Evolutionary conservation across 2,888 invertebrate genomes (phyloP).

Genomic region (Chrysopilus asiliformis): DNA sequence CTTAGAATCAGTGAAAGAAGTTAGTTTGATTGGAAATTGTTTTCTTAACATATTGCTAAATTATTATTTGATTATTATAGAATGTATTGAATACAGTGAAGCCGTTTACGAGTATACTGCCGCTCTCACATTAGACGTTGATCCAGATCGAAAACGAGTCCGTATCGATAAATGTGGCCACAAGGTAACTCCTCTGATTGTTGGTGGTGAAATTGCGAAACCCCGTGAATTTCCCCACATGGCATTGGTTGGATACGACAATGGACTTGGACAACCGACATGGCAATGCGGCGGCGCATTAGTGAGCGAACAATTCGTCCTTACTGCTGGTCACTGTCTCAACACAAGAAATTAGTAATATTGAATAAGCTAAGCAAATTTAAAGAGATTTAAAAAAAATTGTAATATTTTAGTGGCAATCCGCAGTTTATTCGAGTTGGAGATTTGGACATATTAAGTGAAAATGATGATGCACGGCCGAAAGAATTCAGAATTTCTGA

Average conservation of each 20-base stretch:
- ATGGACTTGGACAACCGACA: background rate
- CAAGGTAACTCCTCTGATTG: slow-evolving; percentile 17
- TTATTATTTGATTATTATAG: too few species aligned
- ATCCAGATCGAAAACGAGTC: background rate
- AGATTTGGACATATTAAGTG: slow-evolving; percentile 24
- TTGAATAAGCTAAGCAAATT: too few species aligned
- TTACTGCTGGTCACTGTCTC: slow-evolving; percentile 4
- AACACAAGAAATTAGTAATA: background rate
- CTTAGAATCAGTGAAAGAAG: too few species aligned
- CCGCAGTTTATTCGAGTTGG: slow-evolving; percentile 26
- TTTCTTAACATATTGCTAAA: too few species aligned
- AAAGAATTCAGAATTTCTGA: slow-evolving; percentile 24
- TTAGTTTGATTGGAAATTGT: too few species aligned
- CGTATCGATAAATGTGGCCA: slow-evolving; percentile 10
- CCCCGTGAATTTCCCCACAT: slow-evolving; percentile 30
- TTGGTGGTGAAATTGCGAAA: slow-evolving; percentile 20
- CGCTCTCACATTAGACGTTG: background rate
- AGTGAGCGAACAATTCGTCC: slow-evolving; percentile 4
- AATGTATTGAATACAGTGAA: slow-evolving; percentile 1
- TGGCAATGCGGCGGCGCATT: slow-evolving; percentile 6
- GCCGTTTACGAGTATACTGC: background rate
- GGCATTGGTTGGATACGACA: slow-evolving; percentile 20
- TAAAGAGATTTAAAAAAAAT: too few species aligned
- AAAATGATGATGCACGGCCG: slow-evolving; percentile 25
- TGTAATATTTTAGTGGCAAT: slow-evolving; percentile 22